These are phyloP conservation scores for Alligator sinensis DNA, from an alignment of 2,113 vertebrate genomes.

Conservation along the genomic window DNA sequence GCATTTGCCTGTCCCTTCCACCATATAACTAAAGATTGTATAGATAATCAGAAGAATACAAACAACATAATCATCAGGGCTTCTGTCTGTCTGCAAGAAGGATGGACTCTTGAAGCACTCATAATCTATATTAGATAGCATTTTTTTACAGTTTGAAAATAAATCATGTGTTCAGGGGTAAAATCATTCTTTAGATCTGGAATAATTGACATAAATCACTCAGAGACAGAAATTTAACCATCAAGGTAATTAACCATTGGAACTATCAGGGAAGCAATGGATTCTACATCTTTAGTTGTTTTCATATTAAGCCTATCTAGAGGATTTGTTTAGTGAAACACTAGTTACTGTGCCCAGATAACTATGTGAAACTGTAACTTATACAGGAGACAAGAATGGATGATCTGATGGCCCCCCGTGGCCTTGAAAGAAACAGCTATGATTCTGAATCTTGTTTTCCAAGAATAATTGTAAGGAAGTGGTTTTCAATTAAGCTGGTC, in stretches of 20 bases:
- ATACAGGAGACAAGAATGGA: background rate
- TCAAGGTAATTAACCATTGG: background rate
- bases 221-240: background rate
- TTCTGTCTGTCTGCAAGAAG: background rate
- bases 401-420: background rate
- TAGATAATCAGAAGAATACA: background rate
- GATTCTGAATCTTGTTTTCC: background rate
- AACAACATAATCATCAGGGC: background rate
- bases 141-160: conserved; percentile 4
- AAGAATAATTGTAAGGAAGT: background rate
- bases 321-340: background rate
- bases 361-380: background rate
- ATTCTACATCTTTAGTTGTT: background rate
- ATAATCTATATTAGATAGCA: background rate
- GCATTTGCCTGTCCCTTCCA: background rate
- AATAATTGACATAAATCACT: background rate
- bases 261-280: background rate
- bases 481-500: background rate
- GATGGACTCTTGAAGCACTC: background rate
- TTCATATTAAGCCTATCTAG: background rate
- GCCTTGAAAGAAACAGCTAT: background rate
- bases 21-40: background rate
- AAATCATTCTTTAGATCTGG: background rate
- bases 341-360: background rate
- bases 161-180: background rate